Base-by-base conservation (phyloP, 1,140 invertebrate genomes). In the Drosophila gunungcola region DNA sequence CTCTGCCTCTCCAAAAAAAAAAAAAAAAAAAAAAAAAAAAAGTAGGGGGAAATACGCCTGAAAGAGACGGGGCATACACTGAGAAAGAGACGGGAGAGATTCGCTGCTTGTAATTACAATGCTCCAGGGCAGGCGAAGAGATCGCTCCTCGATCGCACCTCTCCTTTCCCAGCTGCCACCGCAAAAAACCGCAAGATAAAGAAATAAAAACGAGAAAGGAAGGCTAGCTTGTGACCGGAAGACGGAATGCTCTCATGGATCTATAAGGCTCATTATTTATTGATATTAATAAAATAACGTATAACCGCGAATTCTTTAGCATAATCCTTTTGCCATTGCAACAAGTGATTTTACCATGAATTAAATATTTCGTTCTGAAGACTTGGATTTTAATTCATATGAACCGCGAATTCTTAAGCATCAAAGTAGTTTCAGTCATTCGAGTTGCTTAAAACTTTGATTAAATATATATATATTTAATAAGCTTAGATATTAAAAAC, bases 41-140 rank as follows among this genome's bases (percentile, higher is more conserved):
- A 57, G 36, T 11, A 3, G 16, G 39, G 10, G 27, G 21, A 29
- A 38, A 42, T 16, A 21, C 9, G 27, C 13, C 6, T 9, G 41
- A 38, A 16, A 29, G 13, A 9, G 27, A 11, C 10, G 34, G 9
- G 7, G 9, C 21, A 21, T 32, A 13, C 1, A 12, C 13, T 11
- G 12, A n/a, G 36, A 38, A 12, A 27, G 25, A 11, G 27, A 11
- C 2, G 32, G 58, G 12, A 25, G 25, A 69, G 62, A 64, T 70
- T 68, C 58, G 63, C 57, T 43, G 69, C 57, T 73, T 72, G 77
- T 83, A 83, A 83, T 83, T 83, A 85, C 81, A 56, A 57, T 39
- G 51, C 39, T 43, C 58, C 25, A 39, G 54, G 39, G 27, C 53
- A 27, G 38, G 48, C 32, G 4, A 21, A 36, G 2, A 43, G 64